Base-by-base conservation (phyloP, 2,797 vertebrate genomes). In the Siniperca scherzeri region DNA sequence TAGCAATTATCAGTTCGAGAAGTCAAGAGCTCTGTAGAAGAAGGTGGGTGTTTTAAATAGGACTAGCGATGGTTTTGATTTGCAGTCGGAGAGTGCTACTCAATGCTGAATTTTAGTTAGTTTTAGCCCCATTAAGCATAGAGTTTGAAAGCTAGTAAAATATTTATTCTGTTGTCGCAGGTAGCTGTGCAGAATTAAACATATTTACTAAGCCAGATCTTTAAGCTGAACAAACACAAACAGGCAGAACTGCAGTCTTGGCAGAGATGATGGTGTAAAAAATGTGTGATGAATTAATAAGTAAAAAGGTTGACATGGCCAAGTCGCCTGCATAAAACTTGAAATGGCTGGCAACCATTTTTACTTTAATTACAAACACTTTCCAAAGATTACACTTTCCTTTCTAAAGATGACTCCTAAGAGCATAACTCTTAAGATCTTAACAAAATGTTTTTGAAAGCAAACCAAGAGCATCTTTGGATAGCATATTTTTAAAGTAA, bases 1-100 rank as follows among this genome's bases (percentile, higher is more conserved):
- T 65, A 6, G 73, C 56, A 86, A 93, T 88, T 85, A 85, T 77
- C 46, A 48, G 76, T 82, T 66, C 1, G 10, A 80, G n/a, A 66
- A 82, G 81, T 88, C 78, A 76, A 84, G 76, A 68, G 83, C 61
- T 68, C 48, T 53, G 38, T 7, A 74, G 78, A 83, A 74, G 68
- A 77, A 66, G 57, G 70, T 79, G 70, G 74, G 78, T 65, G 61
- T 85, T 72, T 72, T 61, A 60, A 89, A 72, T 50, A 55, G 30
- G 52, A 69, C 53, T 13, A 22, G 30, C 14, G 7, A 76, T 19
- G 48, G 57, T 73, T 81, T 64, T 1, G 5, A 72, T 48, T 44
- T 76, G 19, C 64, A 46, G 65, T 5, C 38, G 25, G 27, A 46
- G 71, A 82, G 60, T 50, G 33, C 66, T 44, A 27, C 44, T 44